Conservation (phyloP, 2,797 vertebrate genomes). For the Peromyscus attwateri region DNA sequence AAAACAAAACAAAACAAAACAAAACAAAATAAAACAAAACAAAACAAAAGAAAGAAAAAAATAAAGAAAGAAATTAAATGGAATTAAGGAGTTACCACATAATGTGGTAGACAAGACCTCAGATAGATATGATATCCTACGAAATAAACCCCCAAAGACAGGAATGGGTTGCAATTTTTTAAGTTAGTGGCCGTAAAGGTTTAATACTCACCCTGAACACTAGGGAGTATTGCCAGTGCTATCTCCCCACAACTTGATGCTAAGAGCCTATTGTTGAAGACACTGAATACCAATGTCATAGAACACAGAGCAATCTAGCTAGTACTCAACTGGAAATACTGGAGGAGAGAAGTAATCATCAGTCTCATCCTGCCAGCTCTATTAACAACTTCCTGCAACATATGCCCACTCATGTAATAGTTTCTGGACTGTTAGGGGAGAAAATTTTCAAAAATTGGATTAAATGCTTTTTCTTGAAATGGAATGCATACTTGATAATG, state of each 20-base stretch:
- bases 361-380: not conserved
- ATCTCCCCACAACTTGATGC: not conserved
- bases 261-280: not conserved
- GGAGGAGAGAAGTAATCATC: not conserved
- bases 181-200: not conserved
- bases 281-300: not conserved
- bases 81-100: not conserved
- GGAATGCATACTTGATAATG: not conserved
- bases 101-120: not conserved
- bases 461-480: not conserved
- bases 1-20: too few species aligned
- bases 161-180: not conserved
- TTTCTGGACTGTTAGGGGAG: not conserved
- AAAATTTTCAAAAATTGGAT: not conserved
- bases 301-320: not conserved
- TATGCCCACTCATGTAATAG: not conserved
- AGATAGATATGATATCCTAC: not conserved
- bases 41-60: too few species aligned
- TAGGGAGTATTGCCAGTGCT: not conserved
- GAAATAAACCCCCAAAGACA: not conserved
- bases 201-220: not conserved
- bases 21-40: too few species aligned
- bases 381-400: not conserved
- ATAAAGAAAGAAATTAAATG: not conserved
- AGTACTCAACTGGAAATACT: not conserved